Base-by-base conservation (phyloP, 2,888 invertebrate species). In the Ornithoptera alexandrae region DNA sequence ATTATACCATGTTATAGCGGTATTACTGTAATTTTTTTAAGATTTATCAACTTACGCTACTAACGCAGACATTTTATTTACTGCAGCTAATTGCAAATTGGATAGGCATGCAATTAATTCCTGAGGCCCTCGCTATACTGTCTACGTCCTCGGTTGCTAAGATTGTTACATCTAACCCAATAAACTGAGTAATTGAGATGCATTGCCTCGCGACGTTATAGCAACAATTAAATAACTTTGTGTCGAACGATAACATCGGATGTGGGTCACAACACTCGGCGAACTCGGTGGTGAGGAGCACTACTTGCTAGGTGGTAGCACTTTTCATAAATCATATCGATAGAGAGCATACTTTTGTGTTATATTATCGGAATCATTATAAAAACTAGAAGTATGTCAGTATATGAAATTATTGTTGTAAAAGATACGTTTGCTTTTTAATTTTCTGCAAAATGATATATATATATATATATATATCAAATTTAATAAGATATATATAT, bases 31-130 rank as follows among this genome's bases (percentile, higher is more conserved):
- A 22, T 22, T 0, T 30, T 8, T 17, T 20, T 8, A 59, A 39
- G 8, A 63, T 18, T 60, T 64, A 60, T 39, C n/a, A 60, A 60
- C 10, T 53, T 50, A 62, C 17, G 66, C 22, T 39, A 57, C 58
- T n/a, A 62, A 39, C 53, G 62, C 62, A 50, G 67, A 59, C 59
- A 66, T 70, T 70, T 70, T 65, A 64, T 70, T 65, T 65, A 64
- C 64, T 64, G 46, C 56, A 70, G 61, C 67, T 70, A 64, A 67
- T 70, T 70, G 64, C 70, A 70, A 70, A 70, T 67, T 70, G 70
- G 67, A 64, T 53, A 53, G 69, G 63, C 63, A 63, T 60, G 67
- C 67, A 70, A 67, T 67, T 67, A 67, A 67, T 63, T 70, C 56
- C 20, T 60, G 30, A 30, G 63, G n/a, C 67, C 50, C 70, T 67